Evolutionary conservation across 2,797 vertebrate species (phyloP), one percentile per base, ranked within the genome.

Genomic region (Hemibagrus guttatus): DNA sequence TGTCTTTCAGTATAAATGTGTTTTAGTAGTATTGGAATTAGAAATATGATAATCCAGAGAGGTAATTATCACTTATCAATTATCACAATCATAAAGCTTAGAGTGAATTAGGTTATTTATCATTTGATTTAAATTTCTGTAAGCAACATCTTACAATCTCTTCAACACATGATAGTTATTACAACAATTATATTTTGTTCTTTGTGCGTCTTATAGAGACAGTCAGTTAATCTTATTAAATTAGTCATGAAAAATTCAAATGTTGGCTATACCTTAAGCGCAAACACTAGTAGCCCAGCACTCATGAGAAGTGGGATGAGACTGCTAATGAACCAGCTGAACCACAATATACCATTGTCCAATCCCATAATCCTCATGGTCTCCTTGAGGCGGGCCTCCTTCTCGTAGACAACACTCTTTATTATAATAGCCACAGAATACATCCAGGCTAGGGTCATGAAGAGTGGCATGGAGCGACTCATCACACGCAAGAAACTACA

Each of bases 361-460:
- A 99, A 93, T 69, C 98, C 98, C 98, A 99, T 99, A 92, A 99
- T 99, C 83, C 97, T 95, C 98, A 99, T 99, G 0, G 98, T 99
- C 92, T 99, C 98, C 92, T 97, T 99, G 63, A 99, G 96, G 4
- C 98, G 95, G 0, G 98, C 97, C 92, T 99, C 98, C 91, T 99
- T 99, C 94, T 99, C 98, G 0, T 99, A 99, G 0, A 99, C 98
- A 0, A 99, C 97, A 0, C 98, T 96, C 92, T 99, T 99, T 91
- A 99, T 97, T 90, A 99, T 99, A 90, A 99, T 96, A 86, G 98
- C 98, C 76, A 99, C 98, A 0, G 98, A 99, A 92, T 99, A 99
- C 94, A 99, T 99, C 98, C 98, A 99, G 1, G 98, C 98, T 92
- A 99, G 91, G 90, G 97, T 99, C 97, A 99, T 99, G 93, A 97